Base-by-base conservation (phyloP, 2,797 vertebrate genomes). In the Melanotaenia trifasciata region DNA sequence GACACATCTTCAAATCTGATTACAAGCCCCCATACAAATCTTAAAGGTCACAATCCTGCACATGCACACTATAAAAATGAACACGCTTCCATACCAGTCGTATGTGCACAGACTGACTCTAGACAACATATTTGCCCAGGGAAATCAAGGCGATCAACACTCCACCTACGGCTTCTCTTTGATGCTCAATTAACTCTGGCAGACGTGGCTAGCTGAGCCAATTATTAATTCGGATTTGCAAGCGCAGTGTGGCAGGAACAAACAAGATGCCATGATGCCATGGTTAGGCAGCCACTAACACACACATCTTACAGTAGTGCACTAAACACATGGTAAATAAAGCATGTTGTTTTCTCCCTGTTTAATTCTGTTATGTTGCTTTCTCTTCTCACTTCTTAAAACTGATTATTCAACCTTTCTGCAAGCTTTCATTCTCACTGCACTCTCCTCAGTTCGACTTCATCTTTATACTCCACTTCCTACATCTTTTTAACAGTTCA, bases 151-250 rank as follows among this genome's bases (percentile, higher is more conserved):
- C 81, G 87, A 91, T 92, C 83, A 83, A 79, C 69, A 87, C 87
- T 85, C 74, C 40, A 62, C 72, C 87, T 76, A 77, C 18, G 74
- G 81, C 74, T 84, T 85, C 76, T 83, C 88, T 90, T 90, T 92
- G 90, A 92, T 86, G 90, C 89, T 81, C 89, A 93, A 92, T 94
- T 93, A 94, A 88, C 89, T 91, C 87, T 80, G 87, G 84, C 89
- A 92, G 91, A 90, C 84, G 87, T 90, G 90, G 84, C 92, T 76
- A 88, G 84, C 88, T 75, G 78, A 92, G 84, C 90, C 90, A 89
- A 90, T 94, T 93, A 93, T 88, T 87, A 93, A 93, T 90, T 86
- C 86, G 79, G 78, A 72, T 76, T 81, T 75, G 83, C 62, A 51
- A 86, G 84, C 80, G 57, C 70, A 77, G 62, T 63, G 81, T 78